Evolutionary conservation across 2,113 vertebrate species (phyloP), one percentile per base, ranked within the genome.

Genomic region (Cnemophilus loriae): DNA sequence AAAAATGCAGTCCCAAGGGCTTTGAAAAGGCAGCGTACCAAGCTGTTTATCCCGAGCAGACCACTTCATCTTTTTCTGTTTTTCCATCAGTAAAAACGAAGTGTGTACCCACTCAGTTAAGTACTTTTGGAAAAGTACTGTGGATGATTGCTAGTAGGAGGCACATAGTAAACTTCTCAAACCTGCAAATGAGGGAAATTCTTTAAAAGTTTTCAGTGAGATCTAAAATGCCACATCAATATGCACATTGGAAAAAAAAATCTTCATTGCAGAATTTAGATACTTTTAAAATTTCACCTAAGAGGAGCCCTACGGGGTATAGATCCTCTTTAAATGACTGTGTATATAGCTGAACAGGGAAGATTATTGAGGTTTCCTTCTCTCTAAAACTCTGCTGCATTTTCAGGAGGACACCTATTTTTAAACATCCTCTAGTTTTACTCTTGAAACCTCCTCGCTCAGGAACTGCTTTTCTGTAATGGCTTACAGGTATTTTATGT

Each of bases 361-460:
- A 76, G 35, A 83, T 69, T 78, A 81, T 59, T 67, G 92, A 86
- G 56, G 46, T 52, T 95, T 90, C 93, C 80, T 88, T 77, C 47
- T 60, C 77, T 57, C 32, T 44, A 55, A 90, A 87, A 57, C 59
- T 67, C 63, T 1, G 1, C 26, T 63, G 33, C 30, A 16, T 57
- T 90, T 97, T 95, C 87, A 94, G 76, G 65, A 89, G 32, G 63
- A 67, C 64, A 84, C 79, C 71, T 88, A 85, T 96, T 93, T 95
- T 85, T 94, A 95, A 95, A 80, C 52, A 64, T 55, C 41, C 10
- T 74, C 93, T 78, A 46, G 64, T 86, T 93, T 86, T 81, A 94
- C 7, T 0, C 75, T 95, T 4, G 0, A 92, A 96, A 73, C 47
- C 75, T 65, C 39, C 52, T 49, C 2, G 0, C 85, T 94, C 55